These are phyloP conservation scores for Pygoscelis antarcticus DNA, from an alignment of 2,113 vertebrate genomes.

Conservation along the genomic window DNA sequence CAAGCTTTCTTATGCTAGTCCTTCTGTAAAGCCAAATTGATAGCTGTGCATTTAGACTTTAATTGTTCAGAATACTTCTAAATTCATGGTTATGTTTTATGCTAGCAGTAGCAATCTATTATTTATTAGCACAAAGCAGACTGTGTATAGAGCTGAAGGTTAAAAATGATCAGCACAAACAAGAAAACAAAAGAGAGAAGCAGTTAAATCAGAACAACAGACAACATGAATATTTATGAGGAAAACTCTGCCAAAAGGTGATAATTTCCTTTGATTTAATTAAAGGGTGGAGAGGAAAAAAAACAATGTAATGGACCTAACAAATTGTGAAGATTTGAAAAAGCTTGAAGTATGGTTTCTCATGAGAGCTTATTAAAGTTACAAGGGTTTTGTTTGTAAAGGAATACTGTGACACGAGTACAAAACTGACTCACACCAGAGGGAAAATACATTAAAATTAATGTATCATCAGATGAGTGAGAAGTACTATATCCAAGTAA, in stretches of 20 bases:
- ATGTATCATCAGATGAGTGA: background rate
- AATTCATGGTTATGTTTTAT: background rate
- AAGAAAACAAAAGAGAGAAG: background rate
- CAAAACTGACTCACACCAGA: background rate
- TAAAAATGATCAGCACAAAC: background rate
- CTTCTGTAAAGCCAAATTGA: background rate
- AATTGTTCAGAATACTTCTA: slow-evolving; percentile 7
- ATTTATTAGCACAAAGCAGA: background rate
- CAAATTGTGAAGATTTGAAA: background rate
- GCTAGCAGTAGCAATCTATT: background rate
- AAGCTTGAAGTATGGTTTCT: background rate
- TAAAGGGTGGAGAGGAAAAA: background rate
- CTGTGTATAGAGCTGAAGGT: slow-evolving; percentile 3
- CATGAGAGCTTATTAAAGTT: background rate
- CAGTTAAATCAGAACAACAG: background rate
- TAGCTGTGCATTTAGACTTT: background rate
- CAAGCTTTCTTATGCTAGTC: background rate
- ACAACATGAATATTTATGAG: background rate
- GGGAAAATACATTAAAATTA: background rate
- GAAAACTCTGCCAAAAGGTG: background rate
- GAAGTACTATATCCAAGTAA: background rate
- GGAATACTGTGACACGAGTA: background rate
- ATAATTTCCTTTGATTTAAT: background rate
- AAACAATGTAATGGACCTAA: background rate
- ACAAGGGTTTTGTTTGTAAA: background rate